Percentiles rank a stretch among this genome's conserved stretches.
These are phyloP conservation scores for Drosophila arizonae DNA, from an alignment of 1,140 invertebrate species.

Conservation along the genomic window DNA sequence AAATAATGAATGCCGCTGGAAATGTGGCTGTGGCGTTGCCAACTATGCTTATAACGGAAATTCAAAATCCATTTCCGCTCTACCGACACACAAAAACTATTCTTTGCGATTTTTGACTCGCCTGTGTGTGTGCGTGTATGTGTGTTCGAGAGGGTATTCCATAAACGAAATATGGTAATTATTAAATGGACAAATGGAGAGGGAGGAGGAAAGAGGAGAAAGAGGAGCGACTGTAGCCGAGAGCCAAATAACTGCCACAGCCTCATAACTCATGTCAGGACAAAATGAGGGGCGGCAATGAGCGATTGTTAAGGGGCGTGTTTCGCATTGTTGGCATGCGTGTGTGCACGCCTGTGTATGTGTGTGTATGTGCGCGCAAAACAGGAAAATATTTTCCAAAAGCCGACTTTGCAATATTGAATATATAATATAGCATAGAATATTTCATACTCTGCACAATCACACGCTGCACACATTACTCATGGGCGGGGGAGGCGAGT, in stretches of 20 bases:
- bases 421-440: conserved; percentile 70
- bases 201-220: neutral
- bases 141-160: conserved; percentile 13
- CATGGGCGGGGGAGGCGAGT: conserved; percentile 31
- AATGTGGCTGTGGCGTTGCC: conserved; percentile 23
- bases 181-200: conserved; percentile 43
- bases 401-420: conserved; percentile 67
- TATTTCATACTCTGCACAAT: conserved; percentile 57
- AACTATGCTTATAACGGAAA: conserved; percentile 59
- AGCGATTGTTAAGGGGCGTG: conserved; percentile 54
- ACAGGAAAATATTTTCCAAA: conserved; percentile 46
- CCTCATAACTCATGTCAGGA: conserved; percentile 64
- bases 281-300: conserved; percentile 47
- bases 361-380: conserved; percentile 12
- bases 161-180: conserved; percentile 67
- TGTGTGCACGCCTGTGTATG: neutral
- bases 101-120: conserved; percentile 34
- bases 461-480: conserved; percentile 52
- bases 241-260: conserved; percentile 45
- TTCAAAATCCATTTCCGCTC: conserved; percentile 71
- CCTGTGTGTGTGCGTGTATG: conserved; percentile 15
- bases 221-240: neutral
- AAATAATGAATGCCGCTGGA: conserved; percentile 42
- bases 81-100: conserved; percentile 36
- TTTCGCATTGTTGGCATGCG: neutral